Base-by-base conservation (phyloP, 2,888 invertebrate species). In the Himalopsyche kuldschensis region DNA sequence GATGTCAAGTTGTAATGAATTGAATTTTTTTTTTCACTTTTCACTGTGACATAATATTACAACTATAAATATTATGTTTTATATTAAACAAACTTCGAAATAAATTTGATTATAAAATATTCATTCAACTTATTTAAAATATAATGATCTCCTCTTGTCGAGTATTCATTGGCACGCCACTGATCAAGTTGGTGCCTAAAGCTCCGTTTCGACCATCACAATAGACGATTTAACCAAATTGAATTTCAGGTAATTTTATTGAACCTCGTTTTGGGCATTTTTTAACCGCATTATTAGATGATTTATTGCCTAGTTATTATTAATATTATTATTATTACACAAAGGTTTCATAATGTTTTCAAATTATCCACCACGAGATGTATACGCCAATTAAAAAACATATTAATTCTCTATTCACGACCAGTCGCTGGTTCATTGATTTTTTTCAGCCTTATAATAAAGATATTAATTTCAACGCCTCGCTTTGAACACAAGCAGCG, bases 241-340 rank as follows among this genome's bases (percentile, higher is more conserved):
- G 85, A 85, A 82, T 85, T 82, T 80, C 85, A 83, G 78, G 81
- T 83, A 83, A 78, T 81, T 79, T 79, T 41, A 76, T 82, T 63
- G 78, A 69, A 63, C 78, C 78, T 77, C 82, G 69, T 63, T 82
- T 82, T 78, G 69, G 82, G 69, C 63, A 41, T 78, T 78, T 63
- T 32, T 55, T 47, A 31, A 48, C 75, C 32, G 63, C 32, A 46
- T 69, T 78, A 78, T 78, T 77, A n/a, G 63, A 82, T 82, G 82
- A 82, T 82, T 82, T 82, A 82, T 82, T 30, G 78, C 63, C 82
- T 46, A 46, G 69, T 69, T 32, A 81, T 81, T 81, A 81, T 27
- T 69, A 69, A 69, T 27, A 69, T 69, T 69, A n/a, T 69, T 69
- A 69, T 69, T 69, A 69, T 69, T 69, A 24, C 69, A 48, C 55